A percentile compares a stretch with the other conserved stretches of the same genome.
These are phyloP conservation scores for Trachymyrmex cornetzi DNA, from an alignment of 1,140 invertebrate species.

Conservation along the genomic window DNA sequence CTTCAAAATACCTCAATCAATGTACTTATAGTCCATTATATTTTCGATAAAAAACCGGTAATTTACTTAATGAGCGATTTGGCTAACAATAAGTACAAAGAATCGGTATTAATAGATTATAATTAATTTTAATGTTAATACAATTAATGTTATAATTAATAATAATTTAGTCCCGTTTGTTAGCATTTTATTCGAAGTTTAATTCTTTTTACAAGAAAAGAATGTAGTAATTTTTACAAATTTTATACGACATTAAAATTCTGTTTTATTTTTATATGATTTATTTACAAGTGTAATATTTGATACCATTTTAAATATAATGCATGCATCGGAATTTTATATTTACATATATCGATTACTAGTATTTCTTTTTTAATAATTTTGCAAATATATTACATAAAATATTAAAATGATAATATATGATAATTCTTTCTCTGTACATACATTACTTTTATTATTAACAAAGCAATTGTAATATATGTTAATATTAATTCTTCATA, in stretches of 20 bases:
- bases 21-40: background rate
- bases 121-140: conserved; percentile 1
- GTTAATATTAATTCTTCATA: background rate
- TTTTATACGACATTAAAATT: background rate
- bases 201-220: background rate
- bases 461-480: background rate
- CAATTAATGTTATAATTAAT: background rate
- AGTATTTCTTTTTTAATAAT: conserved; percentile 2
- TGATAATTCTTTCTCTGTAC: background rate
- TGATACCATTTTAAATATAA: background rate
- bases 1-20: background rate
- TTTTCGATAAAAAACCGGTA: background rate
- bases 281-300: background rate
- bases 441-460: background rate
- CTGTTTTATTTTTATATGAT: background rate
- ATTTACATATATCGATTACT: background rate
- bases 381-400: background rate
- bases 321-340: background rate
- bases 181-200: background rate
- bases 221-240: background rate
- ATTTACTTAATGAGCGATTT: background rate
- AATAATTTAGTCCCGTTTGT: background rate
- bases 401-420: background rate
- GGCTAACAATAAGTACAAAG: background rate
- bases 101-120: background rate